phyloP scores from a whole-genome alignment of 2,113 vertebrate species.

The Lagenorhynchus albirostris region DNA sequence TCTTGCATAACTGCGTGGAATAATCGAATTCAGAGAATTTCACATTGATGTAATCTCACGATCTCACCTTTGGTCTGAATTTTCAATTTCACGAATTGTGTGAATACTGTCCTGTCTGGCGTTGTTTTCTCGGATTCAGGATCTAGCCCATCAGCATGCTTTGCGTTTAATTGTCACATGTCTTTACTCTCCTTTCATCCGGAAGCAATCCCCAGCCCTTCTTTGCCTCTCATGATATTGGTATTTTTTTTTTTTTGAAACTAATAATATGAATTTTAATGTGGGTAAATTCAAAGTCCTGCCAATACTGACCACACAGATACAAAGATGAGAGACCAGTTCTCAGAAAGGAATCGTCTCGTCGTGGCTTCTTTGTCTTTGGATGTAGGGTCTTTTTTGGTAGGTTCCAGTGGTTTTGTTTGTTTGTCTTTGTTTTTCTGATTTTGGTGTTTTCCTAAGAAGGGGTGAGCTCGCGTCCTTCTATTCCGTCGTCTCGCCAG shows the following conservation, averaged over 20 bases:
- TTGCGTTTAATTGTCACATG: fast-evolving
- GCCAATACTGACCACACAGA: background rate
- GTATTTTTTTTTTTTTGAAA: background rate
- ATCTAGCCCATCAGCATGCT: fast-evolving
- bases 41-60: no score
- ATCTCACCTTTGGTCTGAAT: background rate
- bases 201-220: background rate
- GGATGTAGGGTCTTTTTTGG: no score
- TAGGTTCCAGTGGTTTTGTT: no score
- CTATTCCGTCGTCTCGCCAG: no score
- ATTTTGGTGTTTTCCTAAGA: no score
- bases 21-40: background rate
- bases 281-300: background rate
- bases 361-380: no score
- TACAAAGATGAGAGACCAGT: background rate
- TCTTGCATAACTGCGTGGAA: background rate
- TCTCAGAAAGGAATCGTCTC: background rate
- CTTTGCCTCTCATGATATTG: background rate
- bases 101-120: fast-evolving
- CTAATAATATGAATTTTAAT: background rate
- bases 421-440: no score
- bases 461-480: no score
- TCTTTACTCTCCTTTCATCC: background rate
- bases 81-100: background rate
- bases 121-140: background rate